Evolutionary conservation across 2,888 invertebrate species (phyloP).

Genomic region (Nasonovia ribisnigri): DNA sequence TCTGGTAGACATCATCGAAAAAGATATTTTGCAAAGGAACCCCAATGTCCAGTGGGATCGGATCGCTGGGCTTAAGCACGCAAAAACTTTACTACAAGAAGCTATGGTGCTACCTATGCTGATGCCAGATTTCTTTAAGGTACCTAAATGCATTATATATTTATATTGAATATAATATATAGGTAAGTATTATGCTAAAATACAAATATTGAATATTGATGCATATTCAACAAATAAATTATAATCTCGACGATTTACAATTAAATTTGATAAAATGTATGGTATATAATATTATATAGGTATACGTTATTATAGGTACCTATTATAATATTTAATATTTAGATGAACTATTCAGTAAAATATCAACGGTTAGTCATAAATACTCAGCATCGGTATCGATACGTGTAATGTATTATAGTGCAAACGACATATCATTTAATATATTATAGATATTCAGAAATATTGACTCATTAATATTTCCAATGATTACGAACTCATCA

Average conservation of each 20-base stretch:
- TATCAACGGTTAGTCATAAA: background rate
- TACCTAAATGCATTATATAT: slow-evolving; percentile 68
- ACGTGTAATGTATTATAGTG: background rate
- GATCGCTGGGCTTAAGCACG: slow-evolving; percentile 81
- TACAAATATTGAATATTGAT: background rate
- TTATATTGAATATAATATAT: background rate
- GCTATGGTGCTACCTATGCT: slow-evolving; percentile 88
- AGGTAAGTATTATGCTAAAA: background rate
- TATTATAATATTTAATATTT: background rate
- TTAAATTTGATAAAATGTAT: background rate
- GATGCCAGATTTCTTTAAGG: slow-evolving; percentile 91
- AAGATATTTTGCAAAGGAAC: slow-evolving; percentile 86
- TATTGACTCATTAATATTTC: background rate
- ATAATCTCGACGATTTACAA: background rate
- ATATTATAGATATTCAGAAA: background rate
- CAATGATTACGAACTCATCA: background rate
- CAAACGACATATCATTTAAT: background rate
- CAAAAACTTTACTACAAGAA: slow-evolving; percentile 84
- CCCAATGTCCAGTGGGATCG: slow-evolving; percentile 87
- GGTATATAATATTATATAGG: background rate
- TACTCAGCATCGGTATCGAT: background rate
- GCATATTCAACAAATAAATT: background rate
- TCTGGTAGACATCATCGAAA: slow-evolving; percentile 85
- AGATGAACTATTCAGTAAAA: background rate
- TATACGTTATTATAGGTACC: background rate